These are phyloP conservation scores for Sebastes wilsoni DNA, from an alignment of 2,797 vertebrate genomes.

Conservation along the genomic window DNA sequence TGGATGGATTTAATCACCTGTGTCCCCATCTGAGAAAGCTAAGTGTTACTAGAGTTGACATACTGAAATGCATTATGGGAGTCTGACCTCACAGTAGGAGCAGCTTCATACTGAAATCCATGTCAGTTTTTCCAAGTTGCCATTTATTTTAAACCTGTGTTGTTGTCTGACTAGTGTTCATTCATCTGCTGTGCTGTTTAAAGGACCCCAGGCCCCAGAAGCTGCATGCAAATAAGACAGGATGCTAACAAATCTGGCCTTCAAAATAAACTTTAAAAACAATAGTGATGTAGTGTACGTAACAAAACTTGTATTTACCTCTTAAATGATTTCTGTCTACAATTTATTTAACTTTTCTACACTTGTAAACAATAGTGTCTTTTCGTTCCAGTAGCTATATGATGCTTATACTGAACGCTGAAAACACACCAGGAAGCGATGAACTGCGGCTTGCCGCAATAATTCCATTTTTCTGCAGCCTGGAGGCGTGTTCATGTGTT, in stretches of 20 bases:
- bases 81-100: background rate
- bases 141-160: background rate
- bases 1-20: background rate
- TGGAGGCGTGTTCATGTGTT: too few species aligned
- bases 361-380: background rate
- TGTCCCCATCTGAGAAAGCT: background rate
- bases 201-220: background rate
- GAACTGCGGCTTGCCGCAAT: too few species aligned
- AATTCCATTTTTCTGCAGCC: too few species aligned
- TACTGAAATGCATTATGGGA: background rate
- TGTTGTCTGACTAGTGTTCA: background rate
- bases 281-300: background rate
- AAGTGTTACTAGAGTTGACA: background rate
- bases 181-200: conserved; percentile 14
- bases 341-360: background rate
- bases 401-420: background rate
- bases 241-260: background rate
- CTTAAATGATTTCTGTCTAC: background rate
- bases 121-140: background rate
- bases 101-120: background rate
- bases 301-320: background rate
- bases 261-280: conserved; percentile 22
- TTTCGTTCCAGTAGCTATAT: background rate
- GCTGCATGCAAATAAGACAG: background rate
- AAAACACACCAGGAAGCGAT: too few species aligned